Percentiles rank a stretch among this genome's conserved stretches.
phyloP scores from a whole-genome alignment of 1,140 invertebrate species.

The Sarcophaga peregrina region DNA sequence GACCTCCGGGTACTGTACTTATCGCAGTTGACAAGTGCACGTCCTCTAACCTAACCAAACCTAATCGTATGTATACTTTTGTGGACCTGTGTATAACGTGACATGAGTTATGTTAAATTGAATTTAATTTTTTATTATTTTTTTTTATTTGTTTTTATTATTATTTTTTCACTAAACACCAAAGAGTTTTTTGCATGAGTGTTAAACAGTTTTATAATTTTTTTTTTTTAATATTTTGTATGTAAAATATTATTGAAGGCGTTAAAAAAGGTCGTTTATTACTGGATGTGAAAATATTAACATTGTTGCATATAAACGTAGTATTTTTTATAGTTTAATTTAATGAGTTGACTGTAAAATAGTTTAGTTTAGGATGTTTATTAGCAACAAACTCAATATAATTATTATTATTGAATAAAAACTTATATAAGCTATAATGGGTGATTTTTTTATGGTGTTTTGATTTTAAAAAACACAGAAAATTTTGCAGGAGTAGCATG shows the following conservation, averaged over 20 bases:
- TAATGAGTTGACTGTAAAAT: background rate
- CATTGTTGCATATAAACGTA: background rate
- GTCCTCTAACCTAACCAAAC: no score
- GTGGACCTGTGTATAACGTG: no score
- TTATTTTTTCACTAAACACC: no score
- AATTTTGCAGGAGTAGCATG: no score
- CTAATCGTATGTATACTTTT: no score
- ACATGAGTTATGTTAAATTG: background rate
- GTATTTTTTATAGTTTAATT: background rate
- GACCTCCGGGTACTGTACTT: no score
- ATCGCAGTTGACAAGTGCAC: no score
- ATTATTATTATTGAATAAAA: no score
- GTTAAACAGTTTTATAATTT: background rate
- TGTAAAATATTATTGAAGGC: background rate
- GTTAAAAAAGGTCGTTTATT: conserved; percentile 18
- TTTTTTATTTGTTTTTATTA: background rate
- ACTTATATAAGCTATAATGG: no score
- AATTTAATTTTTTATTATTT: background rate
- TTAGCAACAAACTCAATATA: background rate
- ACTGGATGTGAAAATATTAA: background rate
- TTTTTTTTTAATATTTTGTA: background rate
- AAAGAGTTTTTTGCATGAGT: no score
- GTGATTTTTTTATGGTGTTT: no score
- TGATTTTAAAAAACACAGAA: no score
- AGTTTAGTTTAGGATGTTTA: conserved; percentile 1